These are phyloP conservation scores for Acronicta leporina DNA, from an alignment of 2,888 invertebrate genomes.

Conservation along the genomic window DNA sequence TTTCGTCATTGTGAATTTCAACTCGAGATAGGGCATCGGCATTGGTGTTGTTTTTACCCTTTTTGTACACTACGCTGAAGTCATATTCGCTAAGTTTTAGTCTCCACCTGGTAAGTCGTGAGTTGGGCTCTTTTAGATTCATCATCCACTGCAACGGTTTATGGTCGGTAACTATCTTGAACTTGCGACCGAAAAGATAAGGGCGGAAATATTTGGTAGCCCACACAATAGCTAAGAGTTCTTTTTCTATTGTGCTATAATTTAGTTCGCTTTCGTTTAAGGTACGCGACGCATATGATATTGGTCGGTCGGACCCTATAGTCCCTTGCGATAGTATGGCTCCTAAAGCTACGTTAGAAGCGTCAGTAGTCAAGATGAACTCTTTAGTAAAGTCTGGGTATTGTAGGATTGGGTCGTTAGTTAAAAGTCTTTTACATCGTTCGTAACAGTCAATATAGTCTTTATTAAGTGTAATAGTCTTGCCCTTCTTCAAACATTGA, in stretches of 20 bases:
- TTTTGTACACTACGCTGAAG: constrained; percentile 1
- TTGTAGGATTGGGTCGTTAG: not conserved
- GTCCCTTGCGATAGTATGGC: not conserved
- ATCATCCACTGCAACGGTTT: no score
- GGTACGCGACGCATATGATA: constrained; percentile 4
- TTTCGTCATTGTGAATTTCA: not conserved
- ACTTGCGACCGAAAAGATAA: no score
- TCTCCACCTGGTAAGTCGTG: constrained; percentile 2
- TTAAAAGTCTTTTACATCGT: not conserved
- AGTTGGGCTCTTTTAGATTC: no score
- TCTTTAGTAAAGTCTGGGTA: constrained; percentile 3
- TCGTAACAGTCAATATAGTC: constrained; percentile 4
- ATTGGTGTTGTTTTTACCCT: constrained; percentile 1
- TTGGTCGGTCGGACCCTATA: constrained; percentile 1
- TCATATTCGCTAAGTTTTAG: constrained; percentile 6
- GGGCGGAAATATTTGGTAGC: no score
- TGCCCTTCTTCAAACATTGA: constrained; percentile 1
- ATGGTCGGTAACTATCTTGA: no score
- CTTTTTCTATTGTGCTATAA: not conserved
- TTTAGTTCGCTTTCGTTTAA: constrained; percentile 3
- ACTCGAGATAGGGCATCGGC: not conserved
- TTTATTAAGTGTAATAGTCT: not conserved
- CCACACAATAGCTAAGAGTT: no score
- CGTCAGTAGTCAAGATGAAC: constrained; percentile 3
- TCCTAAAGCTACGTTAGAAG: constrained; percentile 4